Conservation (phyloP, 1,140 invertebrate genomes). For the Anastrepha obliqua region DNA sequence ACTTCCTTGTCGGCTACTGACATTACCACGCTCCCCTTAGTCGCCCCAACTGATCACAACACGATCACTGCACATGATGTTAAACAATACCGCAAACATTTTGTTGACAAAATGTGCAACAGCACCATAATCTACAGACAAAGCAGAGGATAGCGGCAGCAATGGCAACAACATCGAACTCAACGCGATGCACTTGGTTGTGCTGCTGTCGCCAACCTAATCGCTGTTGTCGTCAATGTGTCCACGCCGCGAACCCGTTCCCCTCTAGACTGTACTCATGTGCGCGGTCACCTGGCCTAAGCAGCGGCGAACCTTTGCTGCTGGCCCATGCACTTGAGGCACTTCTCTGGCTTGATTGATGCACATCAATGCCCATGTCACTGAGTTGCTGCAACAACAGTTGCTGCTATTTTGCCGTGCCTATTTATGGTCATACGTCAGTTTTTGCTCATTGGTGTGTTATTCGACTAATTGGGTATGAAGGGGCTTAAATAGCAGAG, state of each 20-base stretch:
- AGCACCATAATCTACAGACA: constrained; percentile 25
- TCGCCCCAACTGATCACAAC: not conserved
- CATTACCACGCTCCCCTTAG: not conserved
- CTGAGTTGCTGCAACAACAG: constrained; percentile 41
- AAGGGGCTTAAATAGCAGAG: constrained; percentile 58
- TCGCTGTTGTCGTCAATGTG: constrained; percentile 43
- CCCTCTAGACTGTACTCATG: too few relatives aligned
- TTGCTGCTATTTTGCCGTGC: constrained; percentile 55
- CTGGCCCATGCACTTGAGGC: not conserved
- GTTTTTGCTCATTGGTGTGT: constrained; percentile 58
- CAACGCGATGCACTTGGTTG: constrained; percentile 5
- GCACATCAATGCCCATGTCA: constrained; percentile 52
- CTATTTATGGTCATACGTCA: constrained; percentile 57
- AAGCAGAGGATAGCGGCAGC: not conserved
- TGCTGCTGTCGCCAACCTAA: constrained; percentile 47
- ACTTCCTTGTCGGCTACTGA: constrained; percentile 10
- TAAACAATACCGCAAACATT: constrained; percentile 52
- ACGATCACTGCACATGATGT: not conserved
- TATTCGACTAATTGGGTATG: constrained; percentile 58
- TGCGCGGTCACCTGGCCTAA: not conserved
- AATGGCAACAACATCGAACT: not conserved
- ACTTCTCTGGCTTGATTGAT: constrained; percentile 42
- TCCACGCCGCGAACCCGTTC: not conserved
- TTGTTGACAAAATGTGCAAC: constrained; percentile 52
- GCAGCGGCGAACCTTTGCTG: not conserved